Evolutionary conservation across 2,797 vertebrate species (phyloP).

Genomic region (Etheostoma perlongum): DNA sequence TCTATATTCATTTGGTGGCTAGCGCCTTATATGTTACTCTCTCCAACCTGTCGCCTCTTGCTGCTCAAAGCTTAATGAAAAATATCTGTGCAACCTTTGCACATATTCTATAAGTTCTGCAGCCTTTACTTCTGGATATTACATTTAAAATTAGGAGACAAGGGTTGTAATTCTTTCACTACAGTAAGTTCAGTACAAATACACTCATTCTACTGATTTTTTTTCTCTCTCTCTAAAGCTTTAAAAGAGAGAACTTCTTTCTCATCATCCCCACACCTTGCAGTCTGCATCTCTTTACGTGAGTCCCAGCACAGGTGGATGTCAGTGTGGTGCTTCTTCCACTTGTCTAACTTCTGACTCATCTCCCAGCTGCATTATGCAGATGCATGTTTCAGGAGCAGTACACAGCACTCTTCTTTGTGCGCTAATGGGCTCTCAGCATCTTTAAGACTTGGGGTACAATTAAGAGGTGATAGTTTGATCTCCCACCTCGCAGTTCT

Average conservation of each 20-base stretch:
- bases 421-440: constrained; percentile 83
- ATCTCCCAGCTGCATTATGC: constrained; percentile 76
- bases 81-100: constrained; percentile 3
- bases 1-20: constrained; percentile 65
- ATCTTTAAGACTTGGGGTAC: constrained; percentile 83
- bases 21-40: constrained; percentile 28
- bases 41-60: constrained; percentile 18
- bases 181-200: constrained; percentile 5
- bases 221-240: constrained; percentile 17
- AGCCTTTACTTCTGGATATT: background rate
- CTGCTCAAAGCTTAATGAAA: constrained; percentile 14
- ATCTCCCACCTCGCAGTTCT: constrained; percentile 84
- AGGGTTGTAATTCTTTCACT: background rate
- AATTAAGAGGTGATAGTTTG: constrained; percentile 87
- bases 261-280: constrained; percentile 55
- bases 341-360: constrained; percentile 79
- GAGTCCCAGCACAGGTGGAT: constrained; percentile 73
- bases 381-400: constrained; percentile 72
- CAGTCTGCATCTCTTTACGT: constrained; percentile 43
- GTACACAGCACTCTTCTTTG: constrained; percentile 75
- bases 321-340: constrained; percentile 72
- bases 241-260: constrained; percentile 59
- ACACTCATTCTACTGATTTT: background rate
- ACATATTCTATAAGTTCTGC: background rate
- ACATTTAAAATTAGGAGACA: background rate